Conservation (phyloP, 2,113 vertebrate species). For the Takifugu bimaculatus region DNA sequence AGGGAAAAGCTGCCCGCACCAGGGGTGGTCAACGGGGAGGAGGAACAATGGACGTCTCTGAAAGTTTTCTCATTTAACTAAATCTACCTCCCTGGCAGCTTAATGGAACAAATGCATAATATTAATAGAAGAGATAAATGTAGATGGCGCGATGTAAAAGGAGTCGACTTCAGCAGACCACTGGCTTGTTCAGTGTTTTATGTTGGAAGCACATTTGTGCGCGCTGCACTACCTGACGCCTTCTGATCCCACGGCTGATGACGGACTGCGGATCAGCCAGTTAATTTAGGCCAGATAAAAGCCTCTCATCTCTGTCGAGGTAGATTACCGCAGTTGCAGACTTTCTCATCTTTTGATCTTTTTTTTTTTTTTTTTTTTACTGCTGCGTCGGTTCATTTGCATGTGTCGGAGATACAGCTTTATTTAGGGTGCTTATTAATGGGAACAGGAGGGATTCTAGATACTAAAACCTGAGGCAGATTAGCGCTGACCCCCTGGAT, state of each 20-base stretch:
- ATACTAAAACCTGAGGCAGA: slow-evolving; percentile 65
- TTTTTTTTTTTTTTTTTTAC: slow-evolving; percentile 32
- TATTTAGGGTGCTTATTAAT: slow-evolving; percentile 71
- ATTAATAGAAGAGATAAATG: neutral
- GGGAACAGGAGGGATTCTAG: slow-evolving; percentile 65
- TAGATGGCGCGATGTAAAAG: slow-evolving; percentile 50
- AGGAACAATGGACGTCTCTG: neutral
- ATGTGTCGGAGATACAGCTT: slow-evolving; percentile 75
- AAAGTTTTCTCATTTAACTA: too few relatives aligned
- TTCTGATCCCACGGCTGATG: slow-evolving; percentile 60
- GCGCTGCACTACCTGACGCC: slow-evolving; percentile 55
- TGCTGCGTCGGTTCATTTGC: slow-evolving; percentile 73
- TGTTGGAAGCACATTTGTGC: slow-evolving; percentile 54
- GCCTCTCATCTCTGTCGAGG: slow-evolving; percentile 64
- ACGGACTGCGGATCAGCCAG: slow-evolving; percentile 66
- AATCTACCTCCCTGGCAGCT: too few relatives aligned
- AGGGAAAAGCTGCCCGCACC: slow-evolving; percentile 22
- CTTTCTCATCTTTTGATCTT: slow-evolving; percentile 76
- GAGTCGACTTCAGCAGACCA: slow-evolving; percentile 59
- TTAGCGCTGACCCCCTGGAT: slow-evolving; percentile 67
- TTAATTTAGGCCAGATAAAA: slow-evolving; percentile 74
- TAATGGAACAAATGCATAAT: neutral
- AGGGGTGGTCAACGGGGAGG: slow-evolving; percentile 2
- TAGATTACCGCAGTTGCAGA: slow-evolving; percentile 73
- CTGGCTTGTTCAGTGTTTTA: slow-evolving; percentile 57